phyloP scores from a whole-genome alignment of 2,113 vertebrate species.

The Calypte anna region DNA sequence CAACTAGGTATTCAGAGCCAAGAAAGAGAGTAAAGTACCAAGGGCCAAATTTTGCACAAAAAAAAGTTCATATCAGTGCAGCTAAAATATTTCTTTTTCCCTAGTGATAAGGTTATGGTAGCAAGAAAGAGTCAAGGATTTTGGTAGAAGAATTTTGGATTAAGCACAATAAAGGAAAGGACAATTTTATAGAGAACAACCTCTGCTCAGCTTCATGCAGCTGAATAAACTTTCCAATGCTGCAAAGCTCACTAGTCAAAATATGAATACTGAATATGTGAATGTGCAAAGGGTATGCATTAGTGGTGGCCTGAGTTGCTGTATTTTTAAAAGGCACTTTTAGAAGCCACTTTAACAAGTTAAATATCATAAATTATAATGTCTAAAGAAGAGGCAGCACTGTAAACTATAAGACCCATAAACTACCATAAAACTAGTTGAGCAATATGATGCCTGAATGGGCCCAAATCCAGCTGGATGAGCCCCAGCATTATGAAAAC shows the following conservation, averaged over 20 bases:
- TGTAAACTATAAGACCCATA: background rate
- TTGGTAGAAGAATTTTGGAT: background rate
- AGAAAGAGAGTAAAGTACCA: background rate
- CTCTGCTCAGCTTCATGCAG: background rate
- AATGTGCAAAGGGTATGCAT: background rate
- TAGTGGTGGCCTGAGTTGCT: background rate
- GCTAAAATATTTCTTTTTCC: background rate
- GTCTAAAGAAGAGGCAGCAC: background rate
- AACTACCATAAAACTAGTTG: conserved; percentile 1
- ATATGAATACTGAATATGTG: background rate
- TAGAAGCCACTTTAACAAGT: background rate
- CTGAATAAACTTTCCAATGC: background rate
- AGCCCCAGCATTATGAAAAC: conserved; percentile 16
- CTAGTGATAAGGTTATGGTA: background rate
- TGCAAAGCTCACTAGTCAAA: background rate
- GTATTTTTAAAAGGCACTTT: background rate
- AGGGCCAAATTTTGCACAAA: background rate
- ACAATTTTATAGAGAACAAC: background rate
- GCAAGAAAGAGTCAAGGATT: background rate
- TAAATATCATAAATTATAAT: background rate
- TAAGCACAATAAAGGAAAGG: background rate
- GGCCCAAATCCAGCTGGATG: conserved; percentile 25
- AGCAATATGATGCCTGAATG: background rate
- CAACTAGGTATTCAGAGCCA: background rate
- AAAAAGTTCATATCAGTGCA: background rate